phyloP scores from a whole-genome alignment of 2,797 vertebrate genomes.

The Pristis pectinata region DNA sequence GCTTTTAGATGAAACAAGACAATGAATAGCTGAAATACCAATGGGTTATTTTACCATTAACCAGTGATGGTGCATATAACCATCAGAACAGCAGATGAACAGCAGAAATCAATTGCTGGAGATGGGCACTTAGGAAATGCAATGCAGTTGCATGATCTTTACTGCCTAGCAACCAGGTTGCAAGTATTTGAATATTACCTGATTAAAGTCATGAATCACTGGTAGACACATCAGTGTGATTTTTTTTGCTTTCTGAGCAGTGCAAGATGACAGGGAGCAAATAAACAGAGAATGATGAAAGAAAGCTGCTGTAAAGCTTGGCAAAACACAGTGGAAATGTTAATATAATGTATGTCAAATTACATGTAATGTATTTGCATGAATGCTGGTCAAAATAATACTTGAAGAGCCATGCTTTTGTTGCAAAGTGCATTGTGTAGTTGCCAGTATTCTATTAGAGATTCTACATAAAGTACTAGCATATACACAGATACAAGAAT shows the following conservation, averaged over 20 bases:
- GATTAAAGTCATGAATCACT: slow-evolving; percentile 82
- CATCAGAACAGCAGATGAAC: not conserved
- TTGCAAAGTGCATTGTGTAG: not conserved
- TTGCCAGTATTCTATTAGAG: slow-evolving; percentile 3
- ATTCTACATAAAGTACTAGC: not conserved
- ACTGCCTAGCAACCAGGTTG: slow-evolving; percentile 80
- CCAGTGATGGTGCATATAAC: not conserved
- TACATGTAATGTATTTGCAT: slow-evolving; percentile 3
- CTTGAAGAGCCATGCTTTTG: not conserved
- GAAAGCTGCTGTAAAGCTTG: not conserved
- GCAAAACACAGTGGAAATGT: not conserved
- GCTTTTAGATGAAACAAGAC: not conserved
- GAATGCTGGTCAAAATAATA: slow-evolving; percentile 18
- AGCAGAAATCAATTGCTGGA: not conserved
- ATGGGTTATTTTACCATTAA: not conserved
- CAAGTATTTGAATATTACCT: slow-evolving; percentile 66
- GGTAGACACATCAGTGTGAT: slow-evolving; percentile 47
- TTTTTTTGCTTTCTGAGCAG: slow-evolving; percentile 1
- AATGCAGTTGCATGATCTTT: slow-evolving; percentile 60
- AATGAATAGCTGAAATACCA: not conserved
- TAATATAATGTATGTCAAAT: slow-evolving; percentile 12
- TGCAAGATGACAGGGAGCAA: slow-evolving; percentile 16
- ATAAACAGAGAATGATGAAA: not conserved
- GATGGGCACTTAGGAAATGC: not conserved
- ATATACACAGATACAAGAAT: not conserved